These are phyloP conservation scores for Agrochola litura DNA, from an alignment of 2,888 invertebrate species.

Conservation along the genomic window DNA sequence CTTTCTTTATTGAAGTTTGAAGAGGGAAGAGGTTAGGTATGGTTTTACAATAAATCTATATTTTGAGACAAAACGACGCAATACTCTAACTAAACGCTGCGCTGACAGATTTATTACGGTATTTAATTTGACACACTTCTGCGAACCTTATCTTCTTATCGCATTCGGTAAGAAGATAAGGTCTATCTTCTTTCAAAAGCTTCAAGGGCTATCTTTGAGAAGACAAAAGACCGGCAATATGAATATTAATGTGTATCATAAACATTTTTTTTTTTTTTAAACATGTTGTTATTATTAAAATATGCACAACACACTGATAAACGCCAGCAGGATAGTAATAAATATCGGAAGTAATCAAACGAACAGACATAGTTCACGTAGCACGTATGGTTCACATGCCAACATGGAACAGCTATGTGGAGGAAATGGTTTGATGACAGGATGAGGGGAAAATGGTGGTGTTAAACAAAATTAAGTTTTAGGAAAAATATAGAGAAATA, in stretches of 20 bases:
- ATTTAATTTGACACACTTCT: neutral
- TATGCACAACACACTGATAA: neutral
- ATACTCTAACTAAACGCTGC: neutral
- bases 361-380: neutral
- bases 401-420: neutral
- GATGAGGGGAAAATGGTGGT: too few relatives aligned
- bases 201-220: neutral
- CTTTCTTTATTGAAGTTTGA: constrained; percentile 9
- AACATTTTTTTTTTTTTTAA: too few relatives aligned
- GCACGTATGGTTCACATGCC: too few relatives aligned
- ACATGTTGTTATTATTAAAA: constrained; percentile 3
- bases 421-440: too few relatives aligned
- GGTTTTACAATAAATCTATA: constrained; percentile 13
- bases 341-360: constrained; percentile 7
- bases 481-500: too few relatives aligned
- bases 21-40: constrained; percentile 5
- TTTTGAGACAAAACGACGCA: neutral
- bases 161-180: too few relatives aligned
- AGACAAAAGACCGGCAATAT: neutral
- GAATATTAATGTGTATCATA: neutral
- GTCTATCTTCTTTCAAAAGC: neutral
- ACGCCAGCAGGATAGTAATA: neutral
- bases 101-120: neutral
- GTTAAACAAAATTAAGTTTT: neutral
- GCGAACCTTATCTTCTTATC: neutral